phyloP scores from a whole-genome alignment of 2,888 invertebrate species.

The Pilophorus perplexus region DNA sequence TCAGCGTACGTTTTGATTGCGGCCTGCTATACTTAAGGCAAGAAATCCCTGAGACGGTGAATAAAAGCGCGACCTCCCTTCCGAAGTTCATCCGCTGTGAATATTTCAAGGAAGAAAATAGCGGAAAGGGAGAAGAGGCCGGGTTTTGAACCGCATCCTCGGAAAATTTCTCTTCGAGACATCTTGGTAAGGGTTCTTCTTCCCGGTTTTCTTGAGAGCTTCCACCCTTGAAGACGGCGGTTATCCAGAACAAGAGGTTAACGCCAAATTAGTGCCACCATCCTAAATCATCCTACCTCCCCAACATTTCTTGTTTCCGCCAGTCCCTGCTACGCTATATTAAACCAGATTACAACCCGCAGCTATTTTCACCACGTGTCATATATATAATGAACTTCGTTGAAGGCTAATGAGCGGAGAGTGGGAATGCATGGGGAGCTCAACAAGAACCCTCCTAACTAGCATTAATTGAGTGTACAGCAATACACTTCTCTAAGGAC shows the following conservation, averaged over 20 bases:
- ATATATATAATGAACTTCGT: too few relatives aligned
- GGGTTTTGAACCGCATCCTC: neutral
- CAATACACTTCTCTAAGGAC: too few relatives aligned
- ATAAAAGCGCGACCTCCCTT: constrained; percentile 3
- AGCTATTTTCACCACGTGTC: too few relatives aligned
- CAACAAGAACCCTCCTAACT: too few relatives aligned
- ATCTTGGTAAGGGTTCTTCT: neutral
- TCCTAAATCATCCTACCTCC: neutral
- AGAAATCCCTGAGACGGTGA: constrained; percentile 54
- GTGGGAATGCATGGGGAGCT: too few relatives aligned
- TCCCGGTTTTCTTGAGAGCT: neutral
- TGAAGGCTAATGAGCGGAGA: too few relatives aligned
- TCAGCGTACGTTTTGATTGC: neutral
- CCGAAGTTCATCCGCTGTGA: constrained; percentile 11
- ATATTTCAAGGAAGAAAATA: constrained; percentile 11
- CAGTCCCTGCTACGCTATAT: too few relatives aligned
- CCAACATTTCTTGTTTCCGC: neutral
- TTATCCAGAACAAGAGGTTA: neutral
- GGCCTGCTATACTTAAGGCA: neutral
- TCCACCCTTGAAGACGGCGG: too few relatives aligned
- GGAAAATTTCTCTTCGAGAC: constrained; percentile 1
- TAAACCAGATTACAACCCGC: too few relatives aligned
- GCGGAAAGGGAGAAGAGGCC: neutral
- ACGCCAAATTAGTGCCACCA: constrained; percentile 13
- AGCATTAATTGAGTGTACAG: too few relatives aligned